These are phyloP conservation scores for Actinia equina DNA, from an alignment of 64 coral and sea anemone species.

Conservation along the genomic window DNA sequence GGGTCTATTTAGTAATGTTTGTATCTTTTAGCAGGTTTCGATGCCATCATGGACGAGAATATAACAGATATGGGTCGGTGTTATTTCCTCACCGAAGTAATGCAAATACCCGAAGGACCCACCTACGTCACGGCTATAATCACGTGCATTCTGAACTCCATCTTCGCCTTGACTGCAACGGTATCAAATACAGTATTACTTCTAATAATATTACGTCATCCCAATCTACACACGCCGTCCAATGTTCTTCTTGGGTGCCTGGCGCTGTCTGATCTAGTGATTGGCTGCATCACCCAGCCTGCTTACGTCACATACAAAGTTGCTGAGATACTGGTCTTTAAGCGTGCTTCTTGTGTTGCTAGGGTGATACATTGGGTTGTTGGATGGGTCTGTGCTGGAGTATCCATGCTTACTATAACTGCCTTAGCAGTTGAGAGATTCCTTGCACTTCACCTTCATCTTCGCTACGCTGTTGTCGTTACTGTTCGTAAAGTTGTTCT, in stretches of 20 bases:
- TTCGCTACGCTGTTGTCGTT: constrained; percentile 30
- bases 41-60: constrained; percentile 15
- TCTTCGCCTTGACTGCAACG: constrained; percentile 13
- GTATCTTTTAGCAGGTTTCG: not conserved
- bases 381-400: constrained; percentile 46
- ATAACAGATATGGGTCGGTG: constrained; percentile 15
- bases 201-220: constrained; percentile 16
- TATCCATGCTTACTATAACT: constrained; percentile 49
- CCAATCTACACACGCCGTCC: constrained; percentile 22
- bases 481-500: constrained; percentile 6
- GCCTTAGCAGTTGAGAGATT: constrained; percentile 40
- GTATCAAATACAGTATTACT: constrained; percentile 18
- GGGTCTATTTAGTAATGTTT: not conserved
- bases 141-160: constrained; percentile 31
- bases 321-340: constrained; percentile 12
- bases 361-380: constrained; percentile 52
- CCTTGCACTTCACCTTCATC: constrained; percentile 24
- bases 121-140: constrained; percentile 22
- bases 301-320: constrained; percentile 39
- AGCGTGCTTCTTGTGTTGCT: constrained; percentile 17
- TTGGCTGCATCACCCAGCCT: constrained; percentile 43
- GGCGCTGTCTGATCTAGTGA: constrained; percentile 34
- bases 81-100: constrained; percentile 28
- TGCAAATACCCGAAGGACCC: not conserved
- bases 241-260: constrained; percentile 45